These are phyloP conservation scores for Sweltsa coloradensis DNA, from an alignment of 1,140 invertebrate genomes.

Conservation along the genomic window DNA sequence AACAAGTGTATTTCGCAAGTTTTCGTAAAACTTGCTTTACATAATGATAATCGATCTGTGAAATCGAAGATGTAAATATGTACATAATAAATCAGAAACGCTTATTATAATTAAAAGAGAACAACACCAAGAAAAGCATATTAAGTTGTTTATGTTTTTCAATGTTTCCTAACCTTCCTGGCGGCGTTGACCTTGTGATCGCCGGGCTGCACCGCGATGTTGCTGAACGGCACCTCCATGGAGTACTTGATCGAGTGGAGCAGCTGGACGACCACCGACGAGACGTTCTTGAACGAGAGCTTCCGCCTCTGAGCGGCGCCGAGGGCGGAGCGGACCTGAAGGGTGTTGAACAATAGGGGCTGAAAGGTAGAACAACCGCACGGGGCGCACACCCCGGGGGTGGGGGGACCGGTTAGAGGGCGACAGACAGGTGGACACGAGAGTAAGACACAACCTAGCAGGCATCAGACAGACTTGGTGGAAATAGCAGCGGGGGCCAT, in stretches of 20 bases:
- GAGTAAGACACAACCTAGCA: too few species aligned
- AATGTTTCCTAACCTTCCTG: slow-evolving; percentile 38
- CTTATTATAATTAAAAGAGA: not conserved
- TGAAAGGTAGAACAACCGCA: slow-evolving; percentile 25
- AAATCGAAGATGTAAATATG: not conserved
- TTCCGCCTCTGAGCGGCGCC: slow-evolving; percentile 56
- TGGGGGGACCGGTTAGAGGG: slow-evolving; percentile 1
- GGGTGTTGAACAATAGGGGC: slow-evolving; percentile 57
- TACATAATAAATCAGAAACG: not conserved
- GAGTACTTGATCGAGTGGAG: slow-evolving; percentile 86
- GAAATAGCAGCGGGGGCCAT: too few species aligned
- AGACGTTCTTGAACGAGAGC: slow-evolving; percentile 83
- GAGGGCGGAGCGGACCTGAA: slow-evolving; percentile 50
- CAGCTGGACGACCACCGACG: slow-evolving; percentile 79
- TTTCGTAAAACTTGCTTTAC: not conserved
- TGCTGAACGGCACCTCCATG: slow-evolving; percentile 83
- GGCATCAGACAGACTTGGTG: too few species aligned
- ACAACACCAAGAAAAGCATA: not conserved
- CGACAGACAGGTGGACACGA: too few species aligned
- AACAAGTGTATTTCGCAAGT: too few species aligned
- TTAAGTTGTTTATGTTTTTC: not conserved
- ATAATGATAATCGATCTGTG: not conserved
- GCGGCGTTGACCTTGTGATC: slow-evolving; percentile 46
- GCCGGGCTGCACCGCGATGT: slow-evolving; percentile 59
- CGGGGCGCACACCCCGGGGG: not conserved